Evolutionary conservation across 2,888 invertebrate species (phyloP).

Genomic region (Thecocarcelia acutangulata): DNA sequence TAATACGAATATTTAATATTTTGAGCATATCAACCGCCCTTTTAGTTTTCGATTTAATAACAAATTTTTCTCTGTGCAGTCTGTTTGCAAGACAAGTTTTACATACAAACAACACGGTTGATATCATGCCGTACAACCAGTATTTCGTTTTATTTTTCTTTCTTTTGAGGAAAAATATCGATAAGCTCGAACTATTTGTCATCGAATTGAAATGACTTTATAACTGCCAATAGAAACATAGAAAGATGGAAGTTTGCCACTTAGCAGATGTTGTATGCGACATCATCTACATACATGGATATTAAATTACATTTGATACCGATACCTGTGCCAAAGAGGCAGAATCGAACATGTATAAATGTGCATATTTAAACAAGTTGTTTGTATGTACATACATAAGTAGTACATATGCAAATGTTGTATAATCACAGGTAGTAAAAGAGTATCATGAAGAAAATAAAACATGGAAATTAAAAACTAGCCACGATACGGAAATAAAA

Average conservation of each 20-base stretch:
- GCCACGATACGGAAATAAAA: conserved; percentile 50
- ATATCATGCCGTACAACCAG: conserved; percentile 34
- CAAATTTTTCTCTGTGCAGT: too few relatives aligned
- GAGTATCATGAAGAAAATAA: conserved; percentile 9
- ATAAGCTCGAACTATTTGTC: conserved; percentile 28
- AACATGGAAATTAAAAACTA: conserved; percentile 39
- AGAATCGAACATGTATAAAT: conserved; percentile 1
- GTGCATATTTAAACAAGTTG: too few relatives aligned
- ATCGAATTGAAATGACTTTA: conserved; percentile 55
- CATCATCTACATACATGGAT: conserved; percentile 44
- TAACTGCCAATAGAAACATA: conserved; percentile 34
- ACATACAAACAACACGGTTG: neutral
- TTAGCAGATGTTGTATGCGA: conserved; percentile 27
- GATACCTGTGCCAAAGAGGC: conserved; percentile 33
- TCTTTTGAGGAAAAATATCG: neutral
- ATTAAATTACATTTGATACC: conserved; percentile 54
- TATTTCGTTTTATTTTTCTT: too few relatives aligned
- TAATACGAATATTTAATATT: too few relatives aligned
- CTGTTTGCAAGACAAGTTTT: neutral
- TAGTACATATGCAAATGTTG: conserved; percentile 42
- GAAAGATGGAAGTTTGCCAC: conserved; percentile 32
- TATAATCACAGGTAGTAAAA: conserved; percentile 52
- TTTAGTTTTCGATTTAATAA: too few relatives aligned
- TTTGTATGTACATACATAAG: neutral
- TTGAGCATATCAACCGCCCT: too few relatives aligned